A percentile compares a stretch with the other conserved stretches of the same genome.
Evolutionary conservation across 2,888 invertebrate species (phyloP).

Genomic region (Polydrusus pterygomalis): DNA sequence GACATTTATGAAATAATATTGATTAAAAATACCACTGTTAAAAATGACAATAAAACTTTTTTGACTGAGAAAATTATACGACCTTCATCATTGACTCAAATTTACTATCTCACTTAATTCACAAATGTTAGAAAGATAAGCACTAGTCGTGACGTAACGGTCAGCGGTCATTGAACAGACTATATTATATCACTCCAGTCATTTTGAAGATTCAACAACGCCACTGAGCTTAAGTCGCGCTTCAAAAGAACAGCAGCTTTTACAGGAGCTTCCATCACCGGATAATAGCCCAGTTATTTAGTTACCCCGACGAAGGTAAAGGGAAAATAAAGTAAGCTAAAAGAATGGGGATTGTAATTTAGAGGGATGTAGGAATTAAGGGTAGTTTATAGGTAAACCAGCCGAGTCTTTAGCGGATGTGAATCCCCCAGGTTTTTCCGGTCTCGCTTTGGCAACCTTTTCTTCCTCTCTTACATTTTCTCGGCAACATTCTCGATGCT

Average conservation of each 20-base stretch:
- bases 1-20: no score
- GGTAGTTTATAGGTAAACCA: slow-evolving; percentile 74
- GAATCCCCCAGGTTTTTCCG: slow-evolving; percentile 60
- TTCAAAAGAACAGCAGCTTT: slow-evolving; percentile 59
- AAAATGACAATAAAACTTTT: no score
- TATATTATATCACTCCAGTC: no score
- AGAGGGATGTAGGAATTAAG: slow-evolving; percentile 74
- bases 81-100: no score
- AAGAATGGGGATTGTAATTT: slow-evolving; percentile 74
- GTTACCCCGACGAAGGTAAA: slow-evolving; percentile 69
- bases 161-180: no score
- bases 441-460: slow-evolving; percentile 40
- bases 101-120: no score
- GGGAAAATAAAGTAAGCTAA: slow-evolving; percentile 72
- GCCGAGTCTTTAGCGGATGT: slow-evolving; percentile 70
- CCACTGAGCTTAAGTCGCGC: slow-evolving; percentile 33
- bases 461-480: slow-evolving; percentile 26
- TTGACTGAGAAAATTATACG: no score
- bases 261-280: slow-evolving; percentile 64
- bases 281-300: slow-evolving; percentile 74
- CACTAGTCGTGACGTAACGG: no score
- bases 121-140: no score
- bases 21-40: no score
- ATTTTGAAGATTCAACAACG: no score
- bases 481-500: slow-evolving; percentile 49